Conservation (phyloP, 1,140 invertebrate species). For the Chrysomallon squamiferum region DNA sequence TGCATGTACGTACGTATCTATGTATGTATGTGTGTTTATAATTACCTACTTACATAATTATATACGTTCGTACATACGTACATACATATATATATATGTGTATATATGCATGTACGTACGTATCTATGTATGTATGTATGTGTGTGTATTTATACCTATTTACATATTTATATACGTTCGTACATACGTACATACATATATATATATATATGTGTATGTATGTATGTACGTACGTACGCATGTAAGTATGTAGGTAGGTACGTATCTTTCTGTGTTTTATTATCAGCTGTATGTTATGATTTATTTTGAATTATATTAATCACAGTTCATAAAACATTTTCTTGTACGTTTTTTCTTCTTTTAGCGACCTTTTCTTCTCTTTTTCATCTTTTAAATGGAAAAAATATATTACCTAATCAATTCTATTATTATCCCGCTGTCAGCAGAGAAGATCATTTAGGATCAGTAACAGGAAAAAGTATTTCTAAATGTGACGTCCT, state of each 20-base stretch:
- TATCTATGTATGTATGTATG: background rate
- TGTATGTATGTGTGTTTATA: background rate
- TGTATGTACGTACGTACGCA: conserved; percentile 2
- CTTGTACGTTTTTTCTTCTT: too few species aligned
- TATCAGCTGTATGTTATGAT: too few species aligned
- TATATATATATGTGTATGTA: background rate
- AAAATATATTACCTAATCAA: too few species aligned
- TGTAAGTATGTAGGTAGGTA: conserved; percentile 4
- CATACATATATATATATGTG: background rate
- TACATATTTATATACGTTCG: conserved; percentile 6
- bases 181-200: conserved; percentile 7
- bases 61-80: background rate
- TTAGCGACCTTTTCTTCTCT: too few species aligned
- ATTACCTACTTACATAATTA: background rate
- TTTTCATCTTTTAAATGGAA: background rate
- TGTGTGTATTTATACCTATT: conserved; percentile 8
- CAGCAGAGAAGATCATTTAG: too few species aligned
- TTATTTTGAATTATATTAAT: too few species aligned
- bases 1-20: conserved; percentile 2
- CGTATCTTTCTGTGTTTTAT: too few species aligned
- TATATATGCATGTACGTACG: background rate
- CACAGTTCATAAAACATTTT: too few species aligned
- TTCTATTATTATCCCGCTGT: too few species aligned
- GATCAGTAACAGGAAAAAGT: too few species aligned
- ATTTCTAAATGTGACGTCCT: too few species aligned